A percentile compares a stretch with the other conserved stretches of the same genome.
phyloP scores from a whole-genome alignment of 2,113 vertebrate species.

The Hippocampus mohnikei region DNA sequence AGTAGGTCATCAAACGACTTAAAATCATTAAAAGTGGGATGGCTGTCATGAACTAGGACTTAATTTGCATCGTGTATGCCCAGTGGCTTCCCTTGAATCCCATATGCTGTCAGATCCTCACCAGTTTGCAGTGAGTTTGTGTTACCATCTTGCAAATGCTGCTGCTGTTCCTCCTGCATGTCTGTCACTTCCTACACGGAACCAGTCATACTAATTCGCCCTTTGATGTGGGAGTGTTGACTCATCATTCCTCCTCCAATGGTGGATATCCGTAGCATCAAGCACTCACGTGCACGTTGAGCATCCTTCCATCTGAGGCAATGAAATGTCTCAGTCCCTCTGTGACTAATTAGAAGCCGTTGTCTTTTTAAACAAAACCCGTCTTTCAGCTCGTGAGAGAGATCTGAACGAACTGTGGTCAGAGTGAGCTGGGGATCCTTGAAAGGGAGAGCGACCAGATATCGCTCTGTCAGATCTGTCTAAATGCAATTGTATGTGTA shows the following conservation, averaged over 20 bases:
- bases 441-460: constrained; percentile 20
- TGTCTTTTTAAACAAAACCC: constrained; percentile 21
- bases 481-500: constrained; percentile 50
- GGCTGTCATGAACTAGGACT: neutral
- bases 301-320: constrained; percentile 16
- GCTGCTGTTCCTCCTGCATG: constrained; percentile 34
- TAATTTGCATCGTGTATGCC: neutral
- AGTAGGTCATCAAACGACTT: neutral
- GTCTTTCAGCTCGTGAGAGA: constrained; percentile 29
- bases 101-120: neutral
- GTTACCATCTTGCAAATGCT: constrained; percentile 29
- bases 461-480: constrained; percentile 44
- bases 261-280: constrained; percentile 44
- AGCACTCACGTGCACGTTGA: constrained; percentile 29
- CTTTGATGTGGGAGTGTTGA: constrained; percentile 63
- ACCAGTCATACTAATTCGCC: constrained; percentile 52
- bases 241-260: constrained; percentile 52
- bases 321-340: constrained; percentile 16
- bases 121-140: neutral
- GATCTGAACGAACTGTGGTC: constrained; percentile 45
- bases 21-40: neutral
- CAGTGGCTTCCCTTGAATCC: neutral
- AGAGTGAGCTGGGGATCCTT: constrained; percentile 36
- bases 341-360: constrained; percentile 37
- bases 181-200: constrained; percentile 58